Evolutionary conservation across 2,113 vertebrate species (phyloP), one percentile per base, ranked within the genome.

Genomic region (Tetrao urogallus): DNA sequence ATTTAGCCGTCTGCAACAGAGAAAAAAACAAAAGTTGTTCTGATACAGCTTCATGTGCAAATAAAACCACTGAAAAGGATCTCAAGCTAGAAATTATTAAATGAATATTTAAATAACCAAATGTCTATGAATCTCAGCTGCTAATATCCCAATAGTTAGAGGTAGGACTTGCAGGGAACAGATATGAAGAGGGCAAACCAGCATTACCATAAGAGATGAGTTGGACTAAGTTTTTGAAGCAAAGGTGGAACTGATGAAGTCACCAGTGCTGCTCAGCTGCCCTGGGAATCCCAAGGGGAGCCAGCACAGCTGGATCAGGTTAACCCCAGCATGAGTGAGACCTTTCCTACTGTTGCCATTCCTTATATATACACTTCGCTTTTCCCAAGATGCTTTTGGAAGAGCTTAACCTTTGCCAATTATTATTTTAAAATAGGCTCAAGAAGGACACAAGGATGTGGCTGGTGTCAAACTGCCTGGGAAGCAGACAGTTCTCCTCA

Each of bases 1-100:
- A 96, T 97, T 98, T 95, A 99, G 97, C 97, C 98, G 97, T 96
- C 99, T 99, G 98, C 94, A 97, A 97, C 27, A 74, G 48, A 91
- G 87, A 67, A 52, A 69, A 74, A 58, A 19, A 57, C 11, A 8
- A 20, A 3, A 19, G 38, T 19, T 13, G 6, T 56, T 81, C 13
- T 81, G 74, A 74, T 12, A 61, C 52, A 24, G 19, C 11, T 88
- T 92, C 21, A 5, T 4, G 25, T 20, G 18, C 13, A 69, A 88
- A 65, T 76, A 11, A 47, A 86, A 87, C 10, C 34, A 66, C 11
- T 22, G n/a, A 77, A 81, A 77, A 19, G 18, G 54, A 74, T 57
- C 22, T 56, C 50, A 83, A 54, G 36, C 6, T 21, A 58, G 67
- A 32, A 67, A 67, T 24, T 2, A 2, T 32, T 76, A 85, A 85